Conservation (phyloP, 2,113 vertebrate genomes). For the Ailurus styani region DNA sequence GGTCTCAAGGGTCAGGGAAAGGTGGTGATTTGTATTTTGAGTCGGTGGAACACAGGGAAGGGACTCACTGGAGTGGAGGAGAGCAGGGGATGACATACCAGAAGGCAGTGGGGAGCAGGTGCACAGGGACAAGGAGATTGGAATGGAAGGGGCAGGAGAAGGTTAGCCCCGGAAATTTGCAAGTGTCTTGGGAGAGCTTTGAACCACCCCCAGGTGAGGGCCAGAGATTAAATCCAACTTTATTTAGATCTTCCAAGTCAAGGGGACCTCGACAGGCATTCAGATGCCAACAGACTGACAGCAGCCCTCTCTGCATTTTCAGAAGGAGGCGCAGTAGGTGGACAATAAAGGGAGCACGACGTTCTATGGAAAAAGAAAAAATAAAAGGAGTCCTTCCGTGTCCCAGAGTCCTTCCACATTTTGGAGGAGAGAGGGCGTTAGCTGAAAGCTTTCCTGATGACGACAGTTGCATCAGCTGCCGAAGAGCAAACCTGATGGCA, state of each 20-base stretch:
- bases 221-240: neutral
- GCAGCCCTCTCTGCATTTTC: neutral
- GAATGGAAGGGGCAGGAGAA: neutral
- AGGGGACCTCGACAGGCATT: neutral
- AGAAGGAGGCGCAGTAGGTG: neutral
- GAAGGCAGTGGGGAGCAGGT: neutral
- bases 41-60: neutral
- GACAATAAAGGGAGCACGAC: neutral
- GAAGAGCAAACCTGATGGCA: neutral
- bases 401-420: neutral
- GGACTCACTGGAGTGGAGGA: neutral
- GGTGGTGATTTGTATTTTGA: neutral
- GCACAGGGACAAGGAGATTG: neutral
- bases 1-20: neutral
- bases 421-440: neutral
- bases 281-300: neutral
- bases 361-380: neutral
- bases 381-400: neutral
- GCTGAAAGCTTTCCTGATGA: neutral
- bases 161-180: neutral
- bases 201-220: neutral
- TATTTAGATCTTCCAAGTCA: neutral
- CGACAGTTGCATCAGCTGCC: neutral
- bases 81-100: neutral
- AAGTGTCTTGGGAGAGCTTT: neutral